These are phyloP conservation scores for Stratiomys singularior DNA, from an alignment of 2,888 invertebrate genomes.

Conservation along the genomic window DNA sequence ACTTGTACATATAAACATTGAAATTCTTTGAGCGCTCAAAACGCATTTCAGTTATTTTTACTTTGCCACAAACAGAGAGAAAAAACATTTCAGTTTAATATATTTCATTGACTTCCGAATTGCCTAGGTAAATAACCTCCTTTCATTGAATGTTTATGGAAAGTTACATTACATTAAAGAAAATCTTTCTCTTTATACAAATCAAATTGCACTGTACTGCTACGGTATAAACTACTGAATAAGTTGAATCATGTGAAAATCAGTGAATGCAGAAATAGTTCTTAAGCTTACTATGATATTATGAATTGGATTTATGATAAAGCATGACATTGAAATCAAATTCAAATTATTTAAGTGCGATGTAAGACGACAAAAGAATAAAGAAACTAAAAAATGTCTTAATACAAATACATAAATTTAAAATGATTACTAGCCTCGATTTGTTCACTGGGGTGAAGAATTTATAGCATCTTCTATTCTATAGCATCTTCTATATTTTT, in stretches of 20 bases:
- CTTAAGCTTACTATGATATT: constrained; percentile 12
- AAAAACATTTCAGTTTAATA: no score
- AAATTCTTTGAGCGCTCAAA: no score
- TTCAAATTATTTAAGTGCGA: not conserved
- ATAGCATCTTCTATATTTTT: no score
- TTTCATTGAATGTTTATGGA: no score
- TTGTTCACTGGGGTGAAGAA: not conserved
- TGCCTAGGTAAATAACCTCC: no score
- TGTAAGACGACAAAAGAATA: not conserved
- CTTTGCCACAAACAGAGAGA: no score
- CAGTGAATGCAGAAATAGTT: not conserved
- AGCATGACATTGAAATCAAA: constrained; percentile 17
- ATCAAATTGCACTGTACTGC: constrained; percentile 3
- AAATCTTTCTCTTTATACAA: not conserved
- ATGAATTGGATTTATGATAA: constrained; percentile 18
- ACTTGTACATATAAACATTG: no score
- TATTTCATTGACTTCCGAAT: no score
- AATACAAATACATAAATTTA: not conserved
- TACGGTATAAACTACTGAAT: not conserved
- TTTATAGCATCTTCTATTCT: no score
- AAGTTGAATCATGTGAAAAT: not conserved
- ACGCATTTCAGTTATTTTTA: no score
- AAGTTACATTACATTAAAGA: not conserved
- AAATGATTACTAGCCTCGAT: not conserved
- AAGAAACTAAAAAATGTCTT: constrained; percentile 8